Conservation (phyloP, 2,113 vertebrate genomes). For the Strigops habroptila region DNA sequence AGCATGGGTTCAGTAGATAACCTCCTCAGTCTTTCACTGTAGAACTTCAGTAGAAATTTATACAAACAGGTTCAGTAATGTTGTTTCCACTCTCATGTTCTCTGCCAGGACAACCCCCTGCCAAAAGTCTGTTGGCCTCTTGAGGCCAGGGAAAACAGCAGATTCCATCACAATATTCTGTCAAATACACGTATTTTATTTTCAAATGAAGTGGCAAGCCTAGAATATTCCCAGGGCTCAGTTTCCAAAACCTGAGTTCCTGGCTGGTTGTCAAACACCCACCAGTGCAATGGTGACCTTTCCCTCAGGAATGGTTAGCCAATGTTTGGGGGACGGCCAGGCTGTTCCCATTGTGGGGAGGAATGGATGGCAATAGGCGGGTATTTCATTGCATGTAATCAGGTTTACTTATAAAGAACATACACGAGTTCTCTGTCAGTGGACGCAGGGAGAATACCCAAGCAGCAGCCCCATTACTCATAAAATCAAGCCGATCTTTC, state of each 20-base stretch:
- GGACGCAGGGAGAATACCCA: background rate
- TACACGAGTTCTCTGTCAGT: accelerated
- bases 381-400: background rate
- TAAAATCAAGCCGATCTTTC: background rate
- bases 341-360: background rate
- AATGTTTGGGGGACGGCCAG: background rate
- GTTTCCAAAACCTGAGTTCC: background rate
- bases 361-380: background rate
- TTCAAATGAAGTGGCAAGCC: background rate
- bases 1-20: background rate
- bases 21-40: background rate
- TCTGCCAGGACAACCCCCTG: background rate
- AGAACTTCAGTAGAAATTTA: background rate
- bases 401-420: background rate
- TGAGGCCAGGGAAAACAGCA: background rate
- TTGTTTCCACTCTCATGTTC: background rate
- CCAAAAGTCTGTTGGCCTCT: background rate
- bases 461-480: background rate
- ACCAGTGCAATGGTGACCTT: background rate
- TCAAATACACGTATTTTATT: background rate
- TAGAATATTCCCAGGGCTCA: background rate
- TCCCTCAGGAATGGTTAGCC: background rate
- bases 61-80: background rate
- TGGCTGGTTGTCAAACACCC: background rate
- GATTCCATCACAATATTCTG: background rate